Conservation (phyloP, 64 coral and sea anemone species). For the Actinia tenebrosa region DNA sequence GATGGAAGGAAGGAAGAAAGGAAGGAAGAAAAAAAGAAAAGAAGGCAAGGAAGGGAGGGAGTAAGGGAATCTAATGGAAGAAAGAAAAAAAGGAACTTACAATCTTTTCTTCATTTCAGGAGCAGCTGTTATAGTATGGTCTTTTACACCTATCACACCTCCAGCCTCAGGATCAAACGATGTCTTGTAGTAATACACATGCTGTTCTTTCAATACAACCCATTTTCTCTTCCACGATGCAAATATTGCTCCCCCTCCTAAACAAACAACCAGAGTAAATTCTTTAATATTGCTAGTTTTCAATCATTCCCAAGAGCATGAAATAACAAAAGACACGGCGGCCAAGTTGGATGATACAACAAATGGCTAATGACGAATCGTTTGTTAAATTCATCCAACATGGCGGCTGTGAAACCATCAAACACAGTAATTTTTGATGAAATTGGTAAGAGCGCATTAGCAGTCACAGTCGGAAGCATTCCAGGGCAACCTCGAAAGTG, state of each 20-base stretch:
- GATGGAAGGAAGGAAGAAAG: background rate
- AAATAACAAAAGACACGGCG: too few species aligned
- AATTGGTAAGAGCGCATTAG: too few species aligned
- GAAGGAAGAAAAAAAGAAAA: too few species aligned
- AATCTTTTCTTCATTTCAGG: constrained; percentile 71
- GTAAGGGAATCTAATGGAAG: background rate
- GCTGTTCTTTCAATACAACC: constrained; percentile 89
- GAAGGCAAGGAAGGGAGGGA: too few species aligned
- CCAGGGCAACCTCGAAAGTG: too few species aligned
- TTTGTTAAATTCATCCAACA: too few species aligned
- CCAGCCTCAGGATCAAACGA: constrained; percentile 86
- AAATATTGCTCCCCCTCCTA: constrained; percentile 61
- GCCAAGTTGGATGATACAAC: too few species aligned
- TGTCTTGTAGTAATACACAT: constrained; percentile 94
- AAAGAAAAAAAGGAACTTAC: constrained; percentile 41
- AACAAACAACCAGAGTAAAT: background rate
- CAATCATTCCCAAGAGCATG: too few species aligned
- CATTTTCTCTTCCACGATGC: constrained; percentile 91
- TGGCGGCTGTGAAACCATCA: too few species aligned
- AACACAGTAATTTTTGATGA: too few species aligned
- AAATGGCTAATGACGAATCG: too few species aligned
- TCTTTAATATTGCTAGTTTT: background rate
- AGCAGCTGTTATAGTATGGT: constrained; percentile 30
- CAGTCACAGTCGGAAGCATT: too few species aligned
- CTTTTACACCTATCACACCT: constrained; percentile 55